Conservation (phyloP, 23 tunicate species). For the Styela plicata region DNA sequence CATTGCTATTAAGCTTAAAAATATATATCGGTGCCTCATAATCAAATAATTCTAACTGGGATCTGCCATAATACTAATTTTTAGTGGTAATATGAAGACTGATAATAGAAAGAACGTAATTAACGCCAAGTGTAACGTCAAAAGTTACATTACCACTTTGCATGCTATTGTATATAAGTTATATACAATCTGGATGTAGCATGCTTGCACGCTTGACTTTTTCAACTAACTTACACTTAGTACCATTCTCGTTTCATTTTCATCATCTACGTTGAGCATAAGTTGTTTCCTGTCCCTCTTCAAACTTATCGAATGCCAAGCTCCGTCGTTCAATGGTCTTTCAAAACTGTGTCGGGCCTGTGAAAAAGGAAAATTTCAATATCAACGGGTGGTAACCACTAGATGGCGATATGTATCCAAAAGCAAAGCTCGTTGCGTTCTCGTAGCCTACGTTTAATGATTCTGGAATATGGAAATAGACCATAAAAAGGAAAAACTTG, state of each 20-base stretch:
- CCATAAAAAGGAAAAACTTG: too few species aligned
- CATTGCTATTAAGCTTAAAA: too few species aligned
- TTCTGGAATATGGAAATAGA: too few species aligned
- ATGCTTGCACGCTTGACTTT: neutral
- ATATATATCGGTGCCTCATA: too few species aligned
- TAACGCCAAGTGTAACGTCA: too few species aligned
- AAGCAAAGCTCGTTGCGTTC: too few species aligned
- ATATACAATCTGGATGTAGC: neutral
- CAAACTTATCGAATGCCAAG: slow-evolving; percentile 54
- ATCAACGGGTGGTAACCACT: neutral
- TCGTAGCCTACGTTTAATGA: too few species aligned
- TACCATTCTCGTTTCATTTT: neutral
- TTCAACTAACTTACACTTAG: slow-evolving; percentile 19
- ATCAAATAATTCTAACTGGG: too few species aligned
- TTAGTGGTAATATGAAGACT: too few species aligned
- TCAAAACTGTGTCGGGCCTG: neutral
- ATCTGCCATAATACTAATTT: too few species aligned
- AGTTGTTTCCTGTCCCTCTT: slow-evolving; percentile 24
- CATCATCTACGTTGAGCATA: slow-evolving; percentile 36
- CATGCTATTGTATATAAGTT: neutral
- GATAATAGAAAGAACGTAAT: too few species aligned
- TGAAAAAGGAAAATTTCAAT: neutral
- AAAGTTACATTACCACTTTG: neutral
- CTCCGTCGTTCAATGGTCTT: slow-evolving; percentile 36
- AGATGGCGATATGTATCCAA: neutral